phyloP scores from a whole-genome alignment of 2,888 invertebrate genomes.

The Meloe dianella region DNA sequence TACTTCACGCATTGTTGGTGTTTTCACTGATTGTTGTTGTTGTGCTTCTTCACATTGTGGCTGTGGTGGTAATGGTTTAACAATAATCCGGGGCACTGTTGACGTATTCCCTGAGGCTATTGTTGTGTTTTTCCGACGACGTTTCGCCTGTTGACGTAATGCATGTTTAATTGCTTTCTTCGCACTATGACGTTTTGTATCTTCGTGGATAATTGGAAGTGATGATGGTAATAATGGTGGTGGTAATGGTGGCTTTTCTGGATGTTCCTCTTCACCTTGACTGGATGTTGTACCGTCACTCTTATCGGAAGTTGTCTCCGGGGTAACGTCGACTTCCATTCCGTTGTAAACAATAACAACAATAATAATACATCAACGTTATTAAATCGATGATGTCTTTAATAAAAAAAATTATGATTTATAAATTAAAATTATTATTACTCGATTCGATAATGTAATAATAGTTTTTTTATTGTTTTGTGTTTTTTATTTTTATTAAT shows the following conservation, averaged over 20 bases:
- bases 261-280: slow-evolving; percentile 46
- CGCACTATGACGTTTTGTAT: slow-evolving; percentile 57
- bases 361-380: slow-evolving; percentile 3
- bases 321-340: slow-evolving; percentile 60
- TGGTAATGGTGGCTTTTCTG: slow-evolving; percentile 37
- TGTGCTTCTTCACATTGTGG: slow-evolving; percentile 45
- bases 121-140: slow-evolving; percentile 80
- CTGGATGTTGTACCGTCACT: slow-evolving; percentile 45
- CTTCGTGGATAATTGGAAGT: slow-evolving; percentile 37
- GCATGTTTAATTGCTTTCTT: slow-evolving; percentile 79
- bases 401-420: no score
- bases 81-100: slow-evolving; percentile 79
- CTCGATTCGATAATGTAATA: background rate
- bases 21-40: slow-evolving; percentile 38
- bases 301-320: slow-evolving; percentile 52
- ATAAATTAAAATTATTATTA: no score
- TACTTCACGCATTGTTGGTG: slow-evolving; percentile 83
- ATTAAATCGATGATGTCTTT: no score
- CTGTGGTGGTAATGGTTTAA: slow-evolving; percentile 78
- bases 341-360: slow-evolving; percentile 39
- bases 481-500: slow-evolving; percentile 29
- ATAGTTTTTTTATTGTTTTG: background rate
- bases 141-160: slow-evolving; percentile 75
- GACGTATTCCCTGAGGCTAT: slow-evolving; percentile 68
- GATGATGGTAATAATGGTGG: slow-evolving; percentile 34